Base-by-base conservation (phyloP, 2,113 vertebrate genomes). In the Callopanchax toddi region DNA sequence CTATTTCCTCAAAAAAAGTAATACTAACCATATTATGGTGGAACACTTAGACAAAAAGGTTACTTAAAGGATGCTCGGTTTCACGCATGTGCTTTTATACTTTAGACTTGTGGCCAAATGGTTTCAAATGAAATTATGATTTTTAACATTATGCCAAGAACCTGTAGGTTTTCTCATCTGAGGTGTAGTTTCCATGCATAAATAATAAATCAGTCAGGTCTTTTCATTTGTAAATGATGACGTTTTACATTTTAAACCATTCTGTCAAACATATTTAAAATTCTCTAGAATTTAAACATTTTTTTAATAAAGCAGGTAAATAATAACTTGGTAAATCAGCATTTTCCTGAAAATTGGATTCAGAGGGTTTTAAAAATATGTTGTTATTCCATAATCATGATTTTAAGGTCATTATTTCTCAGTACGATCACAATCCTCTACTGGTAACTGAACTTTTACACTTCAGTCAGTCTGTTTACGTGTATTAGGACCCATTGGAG, bases 1-100 rank as follows among this genome's bases (percentile, higher is more conserved):
- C 20, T 71, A 45, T 75, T 78, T 78, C 48, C 1, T 3, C 45
- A 21, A 67, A 75, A 78, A 56, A 3, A 61, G 26, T 26, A 60
- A 7, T 57, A 69, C 67, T 58, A 40, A 20, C 20, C 36, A 45
- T 39, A 29, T 29, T 13, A 32, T 34, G 22, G 18, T 32, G 10
- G 26, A 51, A 57, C 26, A 43, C 17, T 37, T 11, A 22, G 46
- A 57, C 26, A 42, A 8, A 12, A 40, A 42, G n/a, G 29, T 15
- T 13, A 11, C 70, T 6, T 29, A 22, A 3, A 64, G 0, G 20
- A 50, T 54, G 17, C 32, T 71, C 0, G 0, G 0, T 17, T 4
- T 23, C 23, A 21, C 1, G 18, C 25, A 10, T 12, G 32, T 25
- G 16, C 21, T 34, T 11, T 18, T 20, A 6, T 42, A 40, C n/a